These are phyloP conservation scores for Clivina fossor DNA, from an alignment of 2,888 invertebrate species.

Conservation along the genomic window DNA sequence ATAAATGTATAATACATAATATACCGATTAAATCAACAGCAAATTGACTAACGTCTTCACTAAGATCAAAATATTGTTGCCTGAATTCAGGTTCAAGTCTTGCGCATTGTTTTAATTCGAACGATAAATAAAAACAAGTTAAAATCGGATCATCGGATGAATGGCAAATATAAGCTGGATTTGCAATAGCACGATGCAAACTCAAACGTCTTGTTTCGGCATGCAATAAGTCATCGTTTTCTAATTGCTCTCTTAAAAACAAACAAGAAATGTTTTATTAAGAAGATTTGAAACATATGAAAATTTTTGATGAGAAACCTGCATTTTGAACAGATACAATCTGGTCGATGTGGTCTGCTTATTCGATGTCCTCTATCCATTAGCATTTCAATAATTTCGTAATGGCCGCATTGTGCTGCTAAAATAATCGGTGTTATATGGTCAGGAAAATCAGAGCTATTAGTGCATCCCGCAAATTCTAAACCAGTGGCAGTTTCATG, in stretches of 20 bases:
- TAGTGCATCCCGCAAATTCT: conserved; percentile 55
- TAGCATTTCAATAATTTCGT: conserved; percentile 67
- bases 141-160: conserved; percentile 68
- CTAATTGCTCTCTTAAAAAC: conserved; percentile 47
- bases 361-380: conserved; percentile 67
- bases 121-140: conserved; percentile 63
- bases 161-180: conserved; percentile 70
- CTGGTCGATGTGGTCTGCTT: conserved; percentile 62
- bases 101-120: conserved; percentile 62
- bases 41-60: conserved; percentile 59
- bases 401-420: conserved; percentile 71
- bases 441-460: conserved; percentile 64
- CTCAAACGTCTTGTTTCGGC: conserved; percentile 63
- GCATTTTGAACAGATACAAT: conserved; percentile 59
- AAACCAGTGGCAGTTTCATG: conserved; percentile 51
- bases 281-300: not conserved
- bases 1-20: not conserved
- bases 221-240: conserved; percentile 59
- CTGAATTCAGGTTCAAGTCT: conserved; percentile 64
- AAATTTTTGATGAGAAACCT: conserved; percentile 35
- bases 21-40: conserved; percentile 58
- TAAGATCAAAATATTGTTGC: conserved; percentile 62
- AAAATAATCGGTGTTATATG: conserved; percentile 70
- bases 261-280: conserved; percentile 34
- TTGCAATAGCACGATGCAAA: conserved; percentile 66